Percentiles rank a stretch among this genome's conserved stretches.
Evolutionary conservation across 2,113 vertebrate species (phyloP).

Genomic region (Chitala chitala): DNA sequence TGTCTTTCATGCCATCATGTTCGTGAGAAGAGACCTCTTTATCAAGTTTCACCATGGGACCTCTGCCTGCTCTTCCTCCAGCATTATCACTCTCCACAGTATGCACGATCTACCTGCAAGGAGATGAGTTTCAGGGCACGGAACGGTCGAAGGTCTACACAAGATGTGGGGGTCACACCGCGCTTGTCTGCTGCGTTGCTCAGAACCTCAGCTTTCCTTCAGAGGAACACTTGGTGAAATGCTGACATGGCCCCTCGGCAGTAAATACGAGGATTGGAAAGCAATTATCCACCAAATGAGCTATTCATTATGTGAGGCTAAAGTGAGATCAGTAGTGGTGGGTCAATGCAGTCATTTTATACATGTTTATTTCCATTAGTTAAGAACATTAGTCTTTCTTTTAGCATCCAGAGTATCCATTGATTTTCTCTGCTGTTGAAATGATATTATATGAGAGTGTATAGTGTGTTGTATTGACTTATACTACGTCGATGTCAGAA

Average conservation of each 20-base stretch:
- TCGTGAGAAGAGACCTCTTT: no score
- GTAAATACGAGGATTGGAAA: slow-evolving; percentile 65
- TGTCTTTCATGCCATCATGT: no score
- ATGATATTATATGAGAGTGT: slow-evolving; percentile 91
- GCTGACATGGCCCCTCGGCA: slow-evolving; percentile 50
- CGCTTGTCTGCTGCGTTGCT: neutral
- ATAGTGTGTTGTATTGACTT: slow-evolving; percentile 80
- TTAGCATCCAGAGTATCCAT: slow-evolving; percentile 77
- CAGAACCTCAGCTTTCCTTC: neutral
- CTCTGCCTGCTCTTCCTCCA: no score
- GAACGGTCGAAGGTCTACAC: no score
- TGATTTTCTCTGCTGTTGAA: slow-evolving; percentile 73
- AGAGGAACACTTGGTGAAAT: no score
- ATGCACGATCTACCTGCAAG: no score
- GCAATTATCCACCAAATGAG: slow-evolving; percentile 68
- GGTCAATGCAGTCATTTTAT: slow-evolving; percentile 57
- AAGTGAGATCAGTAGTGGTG: slow-evolving; percentile 58
- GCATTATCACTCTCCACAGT: no score
- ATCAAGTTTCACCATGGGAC: no score
- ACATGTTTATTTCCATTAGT: slow-evolving; percentile 81
- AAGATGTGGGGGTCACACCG: slow-evolving; percentile 11
- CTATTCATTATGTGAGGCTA: slow-evolving; percentile 70
- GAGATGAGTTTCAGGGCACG: no score
- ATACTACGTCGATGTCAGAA: slow-evolving; percentile 73
- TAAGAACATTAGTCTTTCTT: slow-evolving; percentile 80